Conservation (phyloP, 2,113 vertebrate species). For the Corydoras maculifer region DNA sequence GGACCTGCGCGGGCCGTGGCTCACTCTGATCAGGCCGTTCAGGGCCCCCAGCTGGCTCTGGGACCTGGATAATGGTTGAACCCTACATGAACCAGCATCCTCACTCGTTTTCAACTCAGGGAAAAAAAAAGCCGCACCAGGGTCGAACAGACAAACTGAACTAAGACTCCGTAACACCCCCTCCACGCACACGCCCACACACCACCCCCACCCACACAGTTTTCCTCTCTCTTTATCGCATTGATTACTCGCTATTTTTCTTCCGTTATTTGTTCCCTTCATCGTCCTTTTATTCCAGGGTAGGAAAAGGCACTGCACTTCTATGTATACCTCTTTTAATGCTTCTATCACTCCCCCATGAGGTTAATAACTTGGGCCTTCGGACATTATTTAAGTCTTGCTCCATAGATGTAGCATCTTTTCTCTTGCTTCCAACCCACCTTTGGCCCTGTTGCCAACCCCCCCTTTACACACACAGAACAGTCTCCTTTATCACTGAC, state of each 20-base stretch:
- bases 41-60: constrained; percentile 97
- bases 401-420: constrained; percentile 63
- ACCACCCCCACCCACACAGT: neutral
- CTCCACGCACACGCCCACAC: too few species aligned
- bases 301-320: constrained; percentile 55
- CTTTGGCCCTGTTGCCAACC: constrained; percentile 51
- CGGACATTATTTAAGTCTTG: constrained; percentile 69
- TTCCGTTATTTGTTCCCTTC: constrained; percentile 70
- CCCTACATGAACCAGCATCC: constrained; percentile 85
- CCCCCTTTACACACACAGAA: constrained; percentile 14
- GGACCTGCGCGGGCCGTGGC: constrained; percentile 83
- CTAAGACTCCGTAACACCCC: neutral
- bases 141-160: constrained; percentile 55
- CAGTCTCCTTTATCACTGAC: neutral
- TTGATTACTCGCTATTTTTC: constrained; percentile 76
- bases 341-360: constrained; percentile 60
- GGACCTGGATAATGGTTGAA: constrained; percentile 90
- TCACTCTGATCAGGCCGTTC: constrained; percentile 90
- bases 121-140: constrained; percentile 68
- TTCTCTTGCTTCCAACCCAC: constrained; percentile 60
- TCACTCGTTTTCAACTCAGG: constrained; percentile 61
- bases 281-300: constrained; percentile 51
- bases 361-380: constrained; percentile 75
- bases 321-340: constrained; percentile 64
- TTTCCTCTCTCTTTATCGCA: constrained; percentile 57